These are phyloP conservation scores for Sussaba pulchella DNA, from an alignment of 2,888 invertebrate genomes.

Conservation along the genomic window DNA sequence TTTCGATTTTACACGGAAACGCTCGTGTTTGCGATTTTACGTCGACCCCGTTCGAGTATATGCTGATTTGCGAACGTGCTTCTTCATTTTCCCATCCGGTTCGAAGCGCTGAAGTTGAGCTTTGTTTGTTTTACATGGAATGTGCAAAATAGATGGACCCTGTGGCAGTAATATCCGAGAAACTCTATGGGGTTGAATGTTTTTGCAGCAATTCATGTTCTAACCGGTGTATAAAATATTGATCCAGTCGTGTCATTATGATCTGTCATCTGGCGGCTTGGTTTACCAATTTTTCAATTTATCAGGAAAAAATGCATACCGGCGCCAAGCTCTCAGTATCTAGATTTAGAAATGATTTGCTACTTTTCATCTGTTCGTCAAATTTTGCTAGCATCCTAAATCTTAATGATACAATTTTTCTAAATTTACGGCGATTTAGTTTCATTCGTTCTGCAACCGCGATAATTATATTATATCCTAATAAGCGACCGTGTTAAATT, in stretches of 20 bases:
- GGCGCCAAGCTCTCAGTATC: too few relatives aligned
- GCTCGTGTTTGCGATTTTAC: constrained; percentile 57
- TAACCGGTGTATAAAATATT: not conserved
- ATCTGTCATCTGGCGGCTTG: too few relatives aligned
- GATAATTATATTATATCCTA: too few relatives aligned
- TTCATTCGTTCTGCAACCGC: too few relatives aligned
- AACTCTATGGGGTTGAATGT: not conserved
- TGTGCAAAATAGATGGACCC: not conserved
- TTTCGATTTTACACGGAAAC: constrained; percentile 55
- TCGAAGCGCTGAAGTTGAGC: constrained; percentile 14
- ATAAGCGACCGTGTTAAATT: too few relatives aligned
- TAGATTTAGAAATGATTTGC: too few relatives aligned
- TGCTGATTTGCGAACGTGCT: constrained; percentile 58
- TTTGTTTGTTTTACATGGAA: not conserved
- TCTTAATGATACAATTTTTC: too few relatives aligned
- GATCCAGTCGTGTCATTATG: not conserved
- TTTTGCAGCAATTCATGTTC: not conserved
- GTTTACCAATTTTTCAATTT: too few relatives aligned
- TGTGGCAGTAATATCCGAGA: not conserved
- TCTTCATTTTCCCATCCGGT: constrained; percentile 39
- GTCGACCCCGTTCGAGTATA: constrained; percentile 44
- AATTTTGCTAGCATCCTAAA: too few relatives aligned
- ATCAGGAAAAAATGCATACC: too few relatives aligned
- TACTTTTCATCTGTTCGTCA: too few relatives aligned
- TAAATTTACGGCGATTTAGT: too few relatives aligned